Base-by-base conservation (phyloP, 2,797 vertebrate species). In the Hippocampus kuda region DNA sequence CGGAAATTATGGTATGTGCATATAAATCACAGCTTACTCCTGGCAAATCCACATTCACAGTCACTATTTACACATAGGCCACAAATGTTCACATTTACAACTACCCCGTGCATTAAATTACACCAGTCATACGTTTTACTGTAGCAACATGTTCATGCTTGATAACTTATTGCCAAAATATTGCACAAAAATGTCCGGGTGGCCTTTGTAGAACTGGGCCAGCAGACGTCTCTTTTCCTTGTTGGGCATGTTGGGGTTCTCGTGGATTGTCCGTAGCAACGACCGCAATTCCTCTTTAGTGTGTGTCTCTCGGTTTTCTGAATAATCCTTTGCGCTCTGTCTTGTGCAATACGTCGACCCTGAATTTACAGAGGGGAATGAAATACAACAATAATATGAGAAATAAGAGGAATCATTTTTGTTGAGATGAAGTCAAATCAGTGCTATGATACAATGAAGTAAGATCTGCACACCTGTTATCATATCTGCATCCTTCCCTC, bases 211-310 rank as follows among this genome's bases (percentile, higher is more conserved):
- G 87, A 99, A 98, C 72, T 96, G 95, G 77, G 89, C 91, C 62
- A 99, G 88, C 71, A 97, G 82, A 27, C 92, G 91, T 68, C 91
- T 93, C 86, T 93, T 96, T 70, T 99, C 95, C 83, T 94, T 98
- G 67, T 87, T 67, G 64, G 95, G 92, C 44, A 98, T 88, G 74
- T 88, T 93, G 9, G 92, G 82, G 82, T 97, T 94, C 75, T 96
- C 92, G 38, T 98, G 91, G 76, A 99, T 92, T 5, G 92, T 89
- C 84, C 88, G 92, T 67, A 99, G 78, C 13, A 98, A 89, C 67
- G 91, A 86, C 76, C 94, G 80, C 0, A 98, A 88, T 79, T 98
- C 95, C 9, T 94, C 92, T 85, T 90, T 93, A 0, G 96, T 98
- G 64, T 91, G 92, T 86, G 92, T 93, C 81, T 92, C 88, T 42